Base-by-base conservation (phyloP, 2,888 invertebrate genomes). In the Tiliacea citrago region DNA sequence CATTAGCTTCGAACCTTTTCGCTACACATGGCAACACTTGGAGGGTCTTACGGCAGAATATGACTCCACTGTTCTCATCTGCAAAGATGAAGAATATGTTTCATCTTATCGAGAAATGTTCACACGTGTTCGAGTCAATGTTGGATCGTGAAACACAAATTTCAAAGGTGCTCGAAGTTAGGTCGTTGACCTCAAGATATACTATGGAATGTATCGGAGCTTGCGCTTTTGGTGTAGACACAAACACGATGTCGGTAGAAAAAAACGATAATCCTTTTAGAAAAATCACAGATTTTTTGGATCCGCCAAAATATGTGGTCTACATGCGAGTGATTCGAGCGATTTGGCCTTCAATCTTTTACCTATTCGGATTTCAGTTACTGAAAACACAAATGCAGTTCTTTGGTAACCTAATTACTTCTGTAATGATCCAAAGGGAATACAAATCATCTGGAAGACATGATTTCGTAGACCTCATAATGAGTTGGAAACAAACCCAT, bases 11-110 rank as follows among this genome's bases (percentile, higher is more conserved):
- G 21, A 89, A 86, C 42, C 68, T 89, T 8, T 83, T 88, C 6
- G 73, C 24, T 35, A 73, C 80, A 29, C 63, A 75, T 57, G 89
- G 86, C 6, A 83, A 89, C 16, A 57, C 53, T 12, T 89, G 89
- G 89, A 87, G 81, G 65, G 75, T 89, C 1, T 49, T 89, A n/a
- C 77, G 89, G 0, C 89, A 89, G 53, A 88, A 86, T 42, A 47
- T 88, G 73, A 85, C 87, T 16, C 89, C 89, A 2, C 53, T 89
- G 7, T 89, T 89, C 60, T 80, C 89, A 13, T 81, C 88, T 9
- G 79, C 84, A 1, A 89, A 89, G 63, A 86, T 89, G 81, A 89
- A 72, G 71, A 88, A 84, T 53, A 89, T 89, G 89, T 89, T 84
- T 61, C 81, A 87, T 74, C 76, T 88, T 2, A 85, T 89, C 18